phyloP scores from a whole-genome alignment of 2,113 vertebrate species.

The Pyxicephalus adspersus region DNA sequence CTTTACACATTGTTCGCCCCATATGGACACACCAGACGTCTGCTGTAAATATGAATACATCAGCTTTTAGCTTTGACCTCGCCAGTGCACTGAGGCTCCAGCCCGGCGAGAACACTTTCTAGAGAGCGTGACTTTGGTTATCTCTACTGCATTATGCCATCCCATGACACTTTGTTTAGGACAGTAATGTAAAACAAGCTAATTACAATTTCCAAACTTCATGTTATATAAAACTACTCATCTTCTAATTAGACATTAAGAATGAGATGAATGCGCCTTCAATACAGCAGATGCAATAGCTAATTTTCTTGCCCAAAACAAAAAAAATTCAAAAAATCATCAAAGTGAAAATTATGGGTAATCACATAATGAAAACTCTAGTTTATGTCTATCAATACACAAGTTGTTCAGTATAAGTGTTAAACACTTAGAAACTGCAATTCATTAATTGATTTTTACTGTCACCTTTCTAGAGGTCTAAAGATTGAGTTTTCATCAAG shows the following conservation, averaged over 20 bases:
- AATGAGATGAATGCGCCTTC: background rate
- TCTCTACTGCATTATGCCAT: constrained; percentile 9
- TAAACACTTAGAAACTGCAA: background rate
- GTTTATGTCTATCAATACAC: background rate
- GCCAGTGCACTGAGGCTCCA: background rate
- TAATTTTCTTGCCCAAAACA: background rate
- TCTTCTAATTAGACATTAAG: background rate
- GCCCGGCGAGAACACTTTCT: background rate
- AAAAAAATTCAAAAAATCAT: constrained; percentile 9
- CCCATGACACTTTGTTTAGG: background rate
- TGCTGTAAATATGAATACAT: constrained; percentile 14
- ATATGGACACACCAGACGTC: background rate
- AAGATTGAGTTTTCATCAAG: too few species aligned
- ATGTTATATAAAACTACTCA: background rate
- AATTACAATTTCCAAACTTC: background rate
- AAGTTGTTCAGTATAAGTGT: constrained; percentile 3
- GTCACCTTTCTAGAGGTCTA: background rate
- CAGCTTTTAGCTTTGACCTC: background rate
- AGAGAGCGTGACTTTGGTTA: background rate
- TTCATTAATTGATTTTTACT: constrained; percentile 11
- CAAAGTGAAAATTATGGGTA: background rate
- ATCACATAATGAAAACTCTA: background rate
- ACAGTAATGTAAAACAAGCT: background rate
- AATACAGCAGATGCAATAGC: constrained; percentile 6
- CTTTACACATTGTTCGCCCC: background rate